These are phyloP conservation scores for Thelaira solivaga DNA, from an alignment of 2,888 invertebrate genomes.

Conservation along the genomic window DNA sequence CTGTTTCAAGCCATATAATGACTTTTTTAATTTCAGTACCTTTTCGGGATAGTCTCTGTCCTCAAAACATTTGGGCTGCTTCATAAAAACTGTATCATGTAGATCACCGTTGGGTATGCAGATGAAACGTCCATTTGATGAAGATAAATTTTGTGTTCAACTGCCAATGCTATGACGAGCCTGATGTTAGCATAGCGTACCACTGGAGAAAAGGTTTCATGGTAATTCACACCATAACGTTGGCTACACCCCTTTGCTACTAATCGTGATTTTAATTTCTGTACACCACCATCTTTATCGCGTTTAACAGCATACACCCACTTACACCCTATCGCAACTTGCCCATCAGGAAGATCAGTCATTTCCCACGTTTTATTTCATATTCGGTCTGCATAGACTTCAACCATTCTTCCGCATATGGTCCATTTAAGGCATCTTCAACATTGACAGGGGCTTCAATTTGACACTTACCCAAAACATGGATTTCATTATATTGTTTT, in stretches of 20 bases:
- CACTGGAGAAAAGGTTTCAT: slow-evolving; percentile 59
- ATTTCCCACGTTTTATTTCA: slow-evolving; percentile 57
- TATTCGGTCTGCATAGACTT: slow-evolving; percentile 63
- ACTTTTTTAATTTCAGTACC: slow-evolving; percentile 2
- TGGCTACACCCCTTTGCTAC: slow-evolving; percentile 61
- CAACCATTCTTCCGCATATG: slow-evolving; percentile 51
- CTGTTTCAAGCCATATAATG: slow-evolving; percentile 64
- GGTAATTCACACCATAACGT: slow-evolving; percentile 31
- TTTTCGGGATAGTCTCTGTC: slow-evolving; percentile 1
- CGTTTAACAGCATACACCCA: slow-evolving; percentile 61
- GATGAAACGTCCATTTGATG: slow-evolving; percentile 64
- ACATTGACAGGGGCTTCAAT: slow-evolving; percentile 41
- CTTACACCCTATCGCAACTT: slow-evolving; percentile 55
- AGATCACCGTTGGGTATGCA: slow-evolving; percentile 62
- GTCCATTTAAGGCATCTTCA: slow-evolving; percentile 41
- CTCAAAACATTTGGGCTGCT: slow-evolving; percentile 44
- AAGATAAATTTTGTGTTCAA: slow-evolving; percentile 56
- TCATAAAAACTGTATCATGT: slow-evolving; percentile 51
- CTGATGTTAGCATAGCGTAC: slow-evolving; percentile 59
- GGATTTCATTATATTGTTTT: slow-evolving; percentile 52
- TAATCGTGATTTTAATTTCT: slow-evolving; percentile 52
- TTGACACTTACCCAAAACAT: slow-evolving; percentile 27
- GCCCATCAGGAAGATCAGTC: slow-evolving; percentile 44
- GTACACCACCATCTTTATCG: slow-evolving; percentile 47
- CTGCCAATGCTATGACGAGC: slow-evolving; percentile 60